A percentile compares a stretch with the other conserved stretches of the same genome.
These are phyloP conservation scores for Marasmarcha lunaedactyla DNA, from an alignment of 2,888 invertebrate species.

Conservation along the genomic window DNA sequence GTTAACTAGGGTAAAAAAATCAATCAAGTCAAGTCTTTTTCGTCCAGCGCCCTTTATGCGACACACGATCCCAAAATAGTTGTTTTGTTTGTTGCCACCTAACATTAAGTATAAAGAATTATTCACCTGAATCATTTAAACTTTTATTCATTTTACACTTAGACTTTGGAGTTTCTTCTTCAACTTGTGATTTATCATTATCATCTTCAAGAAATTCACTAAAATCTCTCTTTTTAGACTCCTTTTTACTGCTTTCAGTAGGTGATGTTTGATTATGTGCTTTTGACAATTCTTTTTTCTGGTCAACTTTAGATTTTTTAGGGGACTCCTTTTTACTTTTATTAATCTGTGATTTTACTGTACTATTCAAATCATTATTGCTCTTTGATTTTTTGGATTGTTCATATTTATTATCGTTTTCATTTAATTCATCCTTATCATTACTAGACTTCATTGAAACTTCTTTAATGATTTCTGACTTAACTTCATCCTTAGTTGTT, in stretches of 20 bases:
- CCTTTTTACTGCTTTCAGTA: conserved; percentile 10
- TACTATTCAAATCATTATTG: neutral
- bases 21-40: too few species aligned
- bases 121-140: conserved; percentile 49
- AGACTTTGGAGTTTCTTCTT: neutral
- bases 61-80: too few species aligned
- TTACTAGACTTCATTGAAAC: neutral
- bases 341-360: neutral
- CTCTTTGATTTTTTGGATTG: neutral
- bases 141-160: conserved; percentile 32
- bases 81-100: too few species aligned
- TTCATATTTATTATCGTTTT: neutral
- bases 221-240: conserved; percentile 21
- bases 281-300: neutral
- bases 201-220: conserved; percentile 33
- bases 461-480: neutral
- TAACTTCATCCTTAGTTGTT: neutral
- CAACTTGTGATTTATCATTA: neutral
- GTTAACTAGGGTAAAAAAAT: too few species aligned
- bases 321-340: neutral
- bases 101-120: too few species aligned
- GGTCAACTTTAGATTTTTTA: neutral
- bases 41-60: too few species aligned
- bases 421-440: neutral
- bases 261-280: neutral